Conservation (phyloP, 2,113 vertebrate species). For the Gallinago undulata region DNA sequence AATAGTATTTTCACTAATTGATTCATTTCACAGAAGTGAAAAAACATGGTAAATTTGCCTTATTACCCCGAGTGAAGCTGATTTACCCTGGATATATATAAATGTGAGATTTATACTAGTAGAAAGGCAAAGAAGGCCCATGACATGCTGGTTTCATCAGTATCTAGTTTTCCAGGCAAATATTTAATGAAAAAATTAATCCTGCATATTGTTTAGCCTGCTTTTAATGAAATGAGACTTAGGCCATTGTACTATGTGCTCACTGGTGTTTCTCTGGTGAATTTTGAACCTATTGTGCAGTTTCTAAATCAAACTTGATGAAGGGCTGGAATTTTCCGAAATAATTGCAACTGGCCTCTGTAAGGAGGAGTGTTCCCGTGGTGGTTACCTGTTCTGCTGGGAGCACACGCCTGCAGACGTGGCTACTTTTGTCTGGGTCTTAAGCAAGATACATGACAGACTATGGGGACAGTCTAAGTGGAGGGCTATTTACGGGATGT, state of each 20-base stretch:
- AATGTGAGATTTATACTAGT: background rate
- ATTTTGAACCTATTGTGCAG: background rate
- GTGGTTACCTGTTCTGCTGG: background rate
- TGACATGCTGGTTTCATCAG: background rate
- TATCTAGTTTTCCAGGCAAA: background rate
- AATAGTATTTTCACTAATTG: background rate
- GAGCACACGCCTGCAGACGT: background rate
- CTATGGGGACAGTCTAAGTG: background rate
- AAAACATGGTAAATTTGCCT: background rate
- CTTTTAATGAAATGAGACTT: background rate
- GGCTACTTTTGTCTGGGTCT: background rate
- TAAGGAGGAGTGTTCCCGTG: background rate
- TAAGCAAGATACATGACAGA: background rate
- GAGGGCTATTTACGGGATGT: accelerated
- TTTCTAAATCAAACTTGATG: background rate
- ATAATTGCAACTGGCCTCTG: background rate
- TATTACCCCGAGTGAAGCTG: background rate
- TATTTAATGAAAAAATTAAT: background rate
- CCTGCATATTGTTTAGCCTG: background rate
- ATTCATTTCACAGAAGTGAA: background rate
- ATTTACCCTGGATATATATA: background rate
- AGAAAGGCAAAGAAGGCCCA: background rate
- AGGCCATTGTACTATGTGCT: background rate
- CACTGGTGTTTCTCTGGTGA: background rate
- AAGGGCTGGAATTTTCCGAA: background rate